These are phyloP conservation scores for Achroia grisella DNA, from an alignment of 1,140 invertebrate species.

Conservation along the genomic window DNA sequence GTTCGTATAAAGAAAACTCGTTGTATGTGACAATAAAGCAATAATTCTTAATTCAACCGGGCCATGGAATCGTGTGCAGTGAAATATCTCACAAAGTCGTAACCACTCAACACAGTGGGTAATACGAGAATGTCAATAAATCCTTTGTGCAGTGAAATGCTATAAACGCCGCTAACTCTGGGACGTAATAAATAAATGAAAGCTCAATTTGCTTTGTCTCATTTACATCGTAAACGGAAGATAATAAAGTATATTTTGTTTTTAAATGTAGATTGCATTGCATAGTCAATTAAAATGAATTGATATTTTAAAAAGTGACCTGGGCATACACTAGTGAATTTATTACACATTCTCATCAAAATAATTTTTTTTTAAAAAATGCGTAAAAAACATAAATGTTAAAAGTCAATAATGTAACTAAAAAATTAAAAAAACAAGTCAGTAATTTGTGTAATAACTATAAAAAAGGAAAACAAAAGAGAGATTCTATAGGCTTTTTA, in stretches of 20 bases:
- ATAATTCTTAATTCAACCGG: neutral
- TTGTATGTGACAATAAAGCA: neutral
- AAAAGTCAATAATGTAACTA: too few species aligned
- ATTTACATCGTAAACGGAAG: neutral
- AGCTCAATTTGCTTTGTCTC: constrained; percentile 2
- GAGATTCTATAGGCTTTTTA: too few species aligned
- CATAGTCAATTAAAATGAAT: neutral
- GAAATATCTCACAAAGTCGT: constrained; percentile 9
- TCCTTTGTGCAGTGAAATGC: constrained; percentile 13
- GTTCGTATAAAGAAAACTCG: neutral
- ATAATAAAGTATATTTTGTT: too few species aligned
- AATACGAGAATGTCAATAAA: constrained; percentile 18
- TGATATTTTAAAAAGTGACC: too few species aligned
- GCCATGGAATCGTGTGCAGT: neutral
- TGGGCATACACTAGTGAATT: too few species aligned
- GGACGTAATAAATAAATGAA: neutral
- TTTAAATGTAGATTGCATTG: neutral
- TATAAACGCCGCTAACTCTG: constrained; percentile 11
- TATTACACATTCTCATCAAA: too few species aligned
- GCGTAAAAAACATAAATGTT: too few species aligned
- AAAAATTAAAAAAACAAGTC: too few species aligned
- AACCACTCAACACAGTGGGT: constrained; percentile 7
- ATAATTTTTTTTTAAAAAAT: too few species aligned
- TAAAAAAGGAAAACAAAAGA: too few species aligned
- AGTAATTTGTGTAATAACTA: too few species aligned